A percentile compares a stretch with the other conserved stretches of the same genome.
Evolutionary conservation across 2,113 vertebrate species (phyloP).

Genomic region (Ciconia boyciana): DNA sequence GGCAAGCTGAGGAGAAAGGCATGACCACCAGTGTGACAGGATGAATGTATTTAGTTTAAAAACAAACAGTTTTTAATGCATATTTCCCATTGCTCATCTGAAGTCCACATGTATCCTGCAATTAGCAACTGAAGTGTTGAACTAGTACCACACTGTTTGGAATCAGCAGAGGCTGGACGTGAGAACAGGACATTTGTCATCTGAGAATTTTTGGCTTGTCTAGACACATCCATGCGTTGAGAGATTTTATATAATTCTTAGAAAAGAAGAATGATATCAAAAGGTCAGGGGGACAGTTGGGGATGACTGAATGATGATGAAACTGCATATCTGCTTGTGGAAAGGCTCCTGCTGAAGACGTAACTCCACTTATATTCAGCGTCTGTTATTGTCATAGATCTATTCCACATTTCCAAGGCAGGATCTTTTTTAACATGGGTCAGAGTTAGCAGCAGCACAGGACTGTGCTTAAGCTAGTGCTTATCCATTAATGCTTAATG

Average conservation of each 20-base stretch:
- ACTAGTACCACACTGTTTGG: background rate
- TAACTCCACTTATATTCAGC: background rate
- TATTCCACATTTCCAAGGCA: background rate
- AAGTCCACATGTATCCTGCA: background rate
- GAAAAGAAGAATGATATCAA: background rate
- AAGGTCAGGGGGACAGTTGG: background rate
- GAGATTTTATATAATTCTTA: background rate
- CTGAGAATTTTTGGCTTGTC: background rate
- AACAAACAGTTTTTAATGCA: background rate
- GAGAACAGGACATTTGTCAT: background rate
- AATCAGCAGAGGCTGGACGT: background rate
- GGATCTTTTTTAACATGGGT: background rate
- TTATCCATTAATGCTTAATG: background rate
- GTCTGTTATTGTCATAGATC: background rate
- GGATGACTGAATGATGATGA: background rate
- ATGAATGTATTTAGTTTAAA: background rate
- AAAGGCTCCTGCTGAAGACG: background rate
- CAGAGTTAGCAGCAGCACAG: background rate
- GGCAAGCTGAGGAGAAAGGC: background rate
- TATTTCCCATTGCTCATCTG: background rate
- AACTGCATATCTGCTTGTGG: background rate
- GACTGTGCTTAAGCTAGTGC: background rate
- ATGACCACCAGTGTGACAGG: rapidly evolving
- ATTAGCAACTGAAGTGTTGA: background rate
- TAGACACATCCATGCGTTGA: background rate